Base-by-base conservation (phyloP, 1,140 invertebrate species). In the Ostrea denselamellosa region DNA sequence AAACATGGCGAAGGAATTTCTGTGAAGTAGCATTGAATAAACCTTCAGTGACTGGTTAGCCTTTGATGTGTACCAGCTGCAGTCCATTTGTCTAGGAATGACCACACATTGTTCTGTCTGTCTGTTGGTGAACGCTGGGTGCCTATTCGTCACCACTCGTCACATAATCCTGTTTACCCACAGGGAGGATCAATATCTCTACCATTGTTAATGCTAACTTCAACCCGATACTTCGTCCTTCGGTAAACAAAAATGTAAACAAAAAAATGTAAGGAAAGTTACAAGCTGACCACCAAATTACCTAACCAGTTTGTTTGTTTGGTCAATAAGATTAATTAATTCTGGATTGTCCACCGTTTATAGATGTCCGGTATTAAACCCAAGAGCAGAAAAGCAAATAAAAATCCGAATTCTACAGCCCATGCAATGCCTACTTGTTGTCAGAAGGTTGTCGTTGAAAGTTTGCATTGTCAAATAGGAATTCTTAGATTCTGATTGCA, bases 251-350 rank as follows among this genome's bases (percentile, higher is more conserved):
- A 25, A 22, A 22, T 14, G 68, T 71, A 25, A 71, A 71, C 25
- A 71, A 44, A n/a, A n/a, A 28, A 71, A 71, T 71, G 68, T 71
- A 22, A 71, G 68, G 68, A 22, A 71, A 34, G 68, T 34, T 28
- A 14, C 68, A 71, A 71, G 68, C 68, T 71, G 68, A 71, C 68
- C 68, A 34, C 68, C 14, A 25, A 71, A 28, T 71, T 71, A 71
- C 68, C 28, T 25, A 71, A 71, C 68, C 25, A 28, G 22, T 28
- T 22, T 71, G 25, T 71, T 71, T 71, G 28, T 34, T 71, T 25
- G 68, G 68, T 71, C 68, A 71, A 71, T 71, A 71, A 71, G 68
- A 34, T 71, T 71, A 71, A 71, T 71, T 71, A 71, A 71, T 71
- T 71, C 14, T 17, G 25, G 28, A 28, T 71, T 71, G 68, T 71